Conservation (phyloP, 2,888 invertebrate genomes). For the Acanthosoma haemorrhoidale region DNA sequence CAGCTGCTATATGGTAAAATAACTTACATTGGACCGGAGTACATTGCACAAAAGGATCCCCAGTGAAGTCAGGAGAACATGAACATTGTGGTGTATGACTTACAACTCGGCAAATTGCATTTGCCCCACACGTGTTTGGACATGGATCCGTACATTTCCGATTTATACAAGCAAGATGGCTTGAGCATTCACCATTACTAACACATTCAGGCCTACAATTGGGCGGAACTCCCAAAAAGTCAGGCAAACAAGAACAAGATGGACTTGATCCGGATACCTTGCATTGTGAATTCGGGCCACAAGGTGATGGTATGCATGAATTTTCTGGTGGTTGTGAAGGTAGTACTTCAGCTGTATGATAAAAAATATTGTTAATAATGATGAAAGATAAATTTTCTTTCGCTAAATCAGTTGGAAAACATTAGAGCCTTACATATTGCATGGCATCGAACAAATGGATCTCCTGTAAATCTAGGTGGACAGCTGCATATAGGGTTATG, state of each 20-base stretch:
- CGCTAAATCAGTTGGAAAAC: constrained; percentile 25
- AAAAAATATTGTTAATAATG: not conserved
- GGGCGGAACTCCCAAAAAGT: constrained; percentile 63
- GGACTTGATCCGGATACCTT: constrained; percentile 57
- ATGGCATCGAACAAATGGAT: constrained; percentile 65
- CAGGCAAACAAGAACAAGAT: constrained; percentile 63
- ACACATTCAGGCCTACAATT: constrained; percentile 70
- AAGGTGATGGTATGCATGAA: constrained; percentile 62
- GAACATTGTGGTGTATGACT: constrained; percentile 67
- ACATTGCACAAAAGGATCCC: constrained; percentile 62
- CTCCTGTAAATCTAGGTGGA: constrained; percentile 59
- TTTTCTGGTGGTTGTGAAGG: constrained; percentile 43
- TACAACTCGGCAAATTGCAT: constrained; percentile 67
- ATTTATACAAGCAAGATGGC: constrained; percentile 62
- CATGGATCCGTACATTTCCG: constrained; percentile 71
- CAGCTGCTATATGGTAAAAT: not conserved
- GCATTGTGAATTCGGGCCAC: constrained; percentile 61
- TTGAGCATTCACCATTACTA: constrained; percentile 64
- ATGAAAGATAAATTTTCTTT: not conserved
- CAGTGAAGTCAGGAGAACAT: constrained; percentile 57
- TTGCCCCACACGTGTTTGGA: constrained; percentile 57
- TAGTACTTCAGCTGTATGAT: constrained; percentile 5
- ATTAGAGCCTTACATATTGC: constrained; percentile 47
- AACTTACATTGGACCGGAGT: constrained; percentile 45
- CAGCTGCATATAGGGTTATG: constrained; percentile 71